A percentile compares a stretch with the other conserved stretches of the same genome.
These are phyloP conservation scores for Plestiodon gilberti DNA, from an alignment of 2,113 vertebrate genomes.

Conservation along the genomic window DNA sequence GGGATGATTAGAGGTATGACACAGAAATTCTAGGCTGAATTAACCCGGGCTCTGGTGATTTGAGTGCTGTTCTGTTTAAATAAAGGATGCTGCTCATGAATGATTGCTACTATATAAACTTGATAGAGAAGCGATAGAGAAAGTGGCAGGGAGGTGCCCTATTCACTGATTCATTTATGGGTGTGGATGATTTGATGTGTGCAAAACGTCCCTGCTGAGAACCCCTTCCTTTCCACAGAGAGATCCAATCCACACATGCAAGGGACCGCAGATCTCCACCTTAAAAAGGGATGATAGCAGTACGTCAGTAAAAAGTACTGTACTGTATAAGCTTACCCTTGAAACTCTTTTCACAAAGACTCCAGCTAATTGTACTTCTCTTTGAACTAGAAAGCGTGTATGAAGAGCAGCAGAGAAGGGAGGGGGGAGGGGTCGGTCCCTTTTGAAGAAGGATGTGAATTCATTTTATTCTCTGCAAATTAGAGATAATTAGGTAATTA, in stretches of 20 bases:
- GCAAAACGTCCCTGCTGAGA: not conserved
- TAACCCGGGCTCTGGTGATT: conserved; percentile 1
- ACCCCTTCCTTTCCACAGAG: not conserved
- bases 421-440: not conserved
- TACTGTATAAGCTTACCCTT: not conserved
- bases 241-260: not conserved
- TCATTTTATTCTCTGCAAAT: conserved; percentile 11
- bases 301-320: not conserved
- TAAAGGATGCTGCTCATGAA: not conserved
- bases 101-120: not conserved
- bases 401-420: not conserved
- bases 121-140: not conserved
- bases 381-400: not conserved
- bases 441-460: conserved; percentile 36
- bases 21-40: conserved; percentile 11
- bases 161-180: not conserved
- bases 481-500: conserved; percentile 45
- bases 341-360: not conserved
- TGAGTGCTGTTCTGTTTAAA: not conserved
- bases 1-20: conserved; percentile 41
- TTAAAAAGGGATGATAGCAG: too few relatives aligned
- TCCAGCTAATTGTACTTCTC: not conserved
- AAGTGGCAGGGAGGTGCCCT: not conserved
- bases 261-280: not conserved
- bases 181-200: not conserved